phyloP scores from a whole-genome alignment of 2,888 invertebrate genomes.

The Pachydiplax longipennis region DNA sequence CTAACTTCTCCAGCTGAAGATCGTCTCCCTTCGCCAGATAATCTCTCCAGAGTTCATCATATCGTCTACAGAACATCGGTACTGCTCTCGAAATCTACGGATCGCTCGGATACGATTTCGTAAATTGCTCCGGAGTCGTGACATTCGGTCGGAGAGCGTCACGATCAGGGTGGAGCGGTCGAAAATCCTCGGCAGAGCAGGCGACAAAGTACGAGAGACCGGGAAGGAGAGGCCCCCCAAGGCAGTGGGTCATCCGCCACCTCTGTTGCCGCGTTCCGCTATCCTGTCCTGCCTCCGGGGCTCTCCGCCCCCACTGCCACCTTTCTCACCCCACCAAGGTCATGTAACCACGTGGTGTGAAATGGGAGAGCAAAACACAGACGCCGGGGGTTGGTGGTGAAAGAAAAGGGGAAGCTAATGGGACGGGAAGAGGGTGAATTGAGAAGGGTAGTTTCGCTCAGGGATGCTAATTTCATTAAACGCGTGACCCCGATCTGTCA shows the following conservation, averaged over 20 bases:
- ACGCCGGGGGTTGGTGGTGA: not conserved
- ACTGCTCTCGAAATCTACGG: too few relatives aligned
- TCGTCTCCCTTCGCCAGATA: too few relatives aligned
- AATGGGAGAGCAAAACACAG: not conserved
- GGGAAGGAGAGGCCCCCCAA: not conserved
- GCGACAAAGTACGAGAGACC: not conserved
- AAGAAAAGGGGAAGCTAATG: too few relatives aligned
- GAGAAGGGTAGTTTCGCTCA: too few relatives aligned
- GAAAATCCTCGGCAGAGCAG: not conserved
- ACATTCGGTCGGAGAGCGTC: not conserved
- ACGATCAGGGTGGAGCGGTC: not conserved
- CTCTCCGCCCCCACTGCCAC: not conserved
- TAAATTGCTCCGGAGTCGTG: not conserved
- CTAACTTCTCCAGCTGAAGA: too few relatives aligned
- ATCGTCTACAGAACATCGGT: too few relatives aligned
- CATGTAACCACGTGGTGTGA: slow-evolving; percentile 29
- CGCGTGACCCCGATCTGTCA: too few relatives aligned
- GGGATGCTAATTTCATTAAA: not conserved
- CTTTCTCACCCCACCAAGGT: slow-evolving; percentile 19
- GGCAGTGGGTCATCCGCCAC: slow-evolving; percentile 14
- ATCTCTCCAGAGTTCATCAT: too few relatives aligned
- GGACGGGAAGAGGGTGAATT: not conserved
- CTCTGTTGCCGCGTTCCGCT: slow-evolving; percentile 11
- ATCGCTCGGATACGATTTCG: not conserved
- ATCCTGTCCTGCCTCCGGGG: not conserved